phyloP scores from a whole-genome alignment of 2,888 invertebrate genomes.

The Thera obeliscata region DNA sequence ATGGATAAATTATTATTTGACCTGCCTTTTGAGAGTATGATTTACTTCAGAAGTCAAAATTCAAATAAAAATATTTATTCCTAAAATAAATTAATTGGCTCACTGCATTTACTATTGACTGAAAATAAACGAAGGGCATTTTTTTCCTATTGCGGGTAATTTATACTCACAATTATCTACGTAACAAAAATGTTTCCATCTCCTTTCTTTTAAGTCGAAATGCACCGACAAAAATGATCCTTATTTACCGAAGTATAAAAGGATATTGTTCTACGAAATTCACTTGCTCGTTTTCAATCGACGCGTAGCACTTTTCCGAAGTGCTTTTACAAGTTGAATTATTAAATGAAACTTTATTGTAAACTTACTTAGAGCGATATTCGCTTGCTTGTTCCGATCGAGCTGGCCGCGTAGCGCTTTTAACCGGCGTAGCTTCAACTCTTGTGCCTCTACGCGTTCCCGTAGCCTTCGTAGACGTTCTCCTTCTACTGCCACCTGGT shows the following conservation, averaged over 20 bases:
- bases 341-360: slow-evolving; percentile 2
- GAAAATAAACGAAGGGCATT: too few species aligned
- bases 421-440: slow-evolving; percentile 95
- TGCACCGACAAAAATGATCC: background rate
- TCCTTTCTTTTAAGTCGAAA: too few species aligned
- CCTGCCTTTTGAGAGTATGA: too few species aligned
- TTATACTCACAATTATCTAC: too few species aligned
- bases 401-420: slow-evolving; percentile 96
- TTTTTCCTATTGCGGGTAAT: too few species aligned
- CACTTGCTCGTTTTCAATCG: background rate
- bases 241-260: background rate
- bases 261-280: background rate
- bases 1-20: too few species aligned
- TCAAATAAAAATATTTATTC: too few species aligned
- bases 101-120: too few species aligned
- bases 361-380: slow-evolving; percentile 95
- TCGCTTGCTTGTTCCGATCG: slow-evolving; percentile 95
- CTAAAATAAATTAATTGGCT: too few species aligned
- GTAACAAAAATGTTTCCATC: too few species aligned
- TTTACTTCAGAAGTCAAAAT: too few species aligned
- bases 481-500: slow-evolving; percentile 91
- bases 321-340: background rate
- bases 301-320: slow-evolving; percentile 1
- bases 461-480: slow-evolving; percentile 93
- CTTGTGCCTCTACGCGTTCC: slow-evolving; percentile 97